Percentiles rank a stretch among this genome's conserved stretches.
phyloP scores from a whole-genome alignment of 2,888 invertebrate genomes.

The Brachypterus glaber region DNA sequence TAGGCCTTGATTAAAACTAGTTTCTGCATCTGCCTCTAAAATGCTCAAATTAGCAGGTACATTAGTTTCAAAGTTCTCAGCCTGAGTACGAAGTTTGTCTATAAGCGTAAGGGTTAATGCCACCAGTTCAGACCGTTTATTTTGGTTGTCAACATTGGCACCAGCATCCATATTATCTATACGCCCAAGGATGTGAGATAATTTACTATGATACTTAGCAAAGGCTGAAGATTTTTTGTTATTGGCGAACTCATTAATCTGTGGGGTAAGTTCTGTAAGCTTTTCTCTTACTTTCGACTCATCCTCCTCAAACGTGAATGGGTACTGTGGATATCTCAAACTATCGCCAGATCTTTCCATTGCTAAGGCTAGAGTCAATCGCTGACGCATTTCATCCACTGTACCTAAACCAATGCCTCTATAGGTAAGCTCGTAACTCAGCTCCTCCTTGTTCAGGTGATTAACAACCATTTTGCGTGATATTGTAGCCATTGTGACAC shows the following conservation, averaged over 20 bases:
- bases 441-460: conserved; percentile 7
- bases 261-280: neutral
- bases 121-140: conserved; percentile 3
- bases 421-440: conserved; percentile 8
- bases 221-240: neutral
- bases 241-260: neutral
- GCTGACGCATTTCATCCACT: conserved; percentile 6
- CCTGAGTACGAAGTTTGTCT: no score
- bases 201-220: conserved; percentile 8
- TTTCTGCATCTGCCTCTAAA: no score
- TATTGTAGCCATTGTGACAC: no score
- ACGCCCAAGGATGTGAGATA: conserved; percentile 4
- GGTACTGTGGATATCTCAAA: conserved; percentile 5
- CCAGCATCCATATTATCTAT: conserved; percentile 7
- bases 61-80: no score
- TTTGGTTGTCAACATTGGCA: neutral
- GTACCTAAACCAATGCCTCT: conserved; percentile 7
- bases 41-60: no score
- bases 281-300: conserved; percentile 1
- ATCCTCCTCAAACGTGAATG: conserved; percentile 9
- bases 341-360: conserved; percentile 8
- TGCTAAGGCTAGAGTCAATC: conserved; percentile 1
- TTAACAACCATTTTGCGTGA: conserved; percentile 8
- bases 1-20: no score
- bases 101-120: conserved; percentile 1